Evolutionary conservation across 1,140 invertebrate species (phyloP).

Genomic region (Hesperophylax magnus): DNA sequence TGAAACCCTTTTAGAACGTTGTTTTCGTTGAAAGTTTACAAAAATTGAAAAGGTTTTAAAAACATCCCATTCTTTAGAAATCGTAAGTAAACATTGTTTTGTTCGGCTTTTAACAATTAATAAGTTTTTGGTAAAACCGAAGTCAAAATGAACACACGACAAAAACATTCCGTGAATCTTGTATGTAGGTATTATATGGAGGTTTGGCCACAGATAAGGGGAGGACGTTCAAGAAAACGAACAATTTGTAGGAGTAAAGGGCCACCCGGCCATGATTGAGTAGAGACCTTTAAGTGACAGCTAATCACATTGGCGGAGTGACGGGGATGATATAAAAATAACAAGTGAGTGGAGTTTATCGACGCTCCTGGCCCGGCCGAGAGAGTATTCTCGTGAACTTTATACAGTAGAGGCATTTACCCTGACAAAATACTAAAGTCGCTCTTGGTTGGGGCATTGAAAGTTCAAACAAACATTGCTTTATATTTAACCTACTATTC

Average conservation of each 20-base stretch:
- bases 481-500: too few relatives aligned
- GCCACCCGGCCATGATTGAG: neutral
- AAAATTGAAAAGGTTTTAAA: too few relatives aligned
- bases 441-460: too few relatives aligned
- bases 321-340: slow-evolving; percentile 7
- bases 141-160: neutral
- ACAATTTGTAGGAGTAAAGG: neutral
- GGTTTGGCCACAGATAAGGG: neutral
- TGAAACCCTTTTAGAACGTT: too few relatives aligned
- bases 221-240: neutral
- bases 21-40: too few relatives aligned
- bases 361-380: too few relatives aligned
- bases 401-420: too few relatives aligned
- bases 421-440: too few relatives aligned
- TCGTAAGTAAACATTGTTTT: too few relatives aligned
- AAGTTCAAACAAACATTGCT: too few relatives aligned
- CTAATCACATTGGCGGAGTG: neutral
- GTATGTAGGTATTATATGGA: neutral
- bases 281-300: neutral
- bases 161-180: neutral
- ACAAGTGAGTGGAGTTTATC: neutral
- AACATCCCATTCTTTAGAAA: too few relatives aligned
- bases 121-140: neutral
- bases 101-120: neutral
- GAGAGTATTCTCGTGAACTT: too few relatives aligned